Base-by-base conservation (phyloP, 2,888 invertebrate species). In the Endotricha flammealis region DNA sequence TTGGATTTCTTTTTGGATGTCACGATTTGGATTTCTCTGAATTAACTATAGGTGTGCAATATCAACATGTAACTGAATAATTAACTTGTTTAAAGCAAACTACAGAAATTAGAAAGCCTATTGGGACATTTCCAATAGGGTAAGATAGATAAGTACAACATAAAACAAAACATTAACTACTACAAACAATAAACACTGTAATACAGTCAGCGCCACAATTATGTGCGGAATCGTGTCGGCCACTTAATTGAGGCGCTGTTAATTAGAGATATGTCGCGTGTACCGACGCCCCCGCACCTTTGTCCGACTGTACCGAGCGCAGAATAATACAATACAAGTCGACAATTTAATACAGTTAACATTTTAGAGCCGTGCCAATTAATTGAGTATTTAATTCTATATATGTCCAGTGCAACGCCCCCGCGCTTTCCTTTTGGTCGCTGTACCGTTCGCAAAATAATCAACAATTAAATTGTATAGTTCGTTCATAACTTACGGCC, bases 241-340 rank as follows among this genome's bases (percentile, higher is more conserved):
- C 44, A 60, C 70, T 78, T 80, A 81, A 80, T 80, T 78, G 79
- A 57, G 63, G 55, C 44, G 46, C 54, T 57, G 64, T 79, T 81
- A 82, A 81, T 81, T 81, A 78, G 75, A 54, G 68, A 66, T 61
- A 64, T 76, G 78, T 78, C 78, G 77, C 70, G 75, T 69, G 74
- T 73, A 74, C 71, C 44, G 49, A 53, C 75, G 71, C 74, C 70
- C 68, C 70, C 70, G 64, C 71, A 40, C 50, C 34, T 34, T 50
- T 46, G 51, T 52, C 23, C 40, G 22, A 22, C 12, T 11, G 62
- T 57, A 66, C 46, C 34, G 64, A 46, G 35, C 1, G 50, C 63
- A 62, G 32, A 51, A 42, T 37, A 48, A 43, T 10, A 8, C 11
- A 24, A 8, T 13, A 34, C 17, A 36, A 20, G 3, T 2, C 23